Base-by-base conservation (phyloP, 35 echinoderm and acorn worm species). In the Holothuria glaberrima region DNA sequence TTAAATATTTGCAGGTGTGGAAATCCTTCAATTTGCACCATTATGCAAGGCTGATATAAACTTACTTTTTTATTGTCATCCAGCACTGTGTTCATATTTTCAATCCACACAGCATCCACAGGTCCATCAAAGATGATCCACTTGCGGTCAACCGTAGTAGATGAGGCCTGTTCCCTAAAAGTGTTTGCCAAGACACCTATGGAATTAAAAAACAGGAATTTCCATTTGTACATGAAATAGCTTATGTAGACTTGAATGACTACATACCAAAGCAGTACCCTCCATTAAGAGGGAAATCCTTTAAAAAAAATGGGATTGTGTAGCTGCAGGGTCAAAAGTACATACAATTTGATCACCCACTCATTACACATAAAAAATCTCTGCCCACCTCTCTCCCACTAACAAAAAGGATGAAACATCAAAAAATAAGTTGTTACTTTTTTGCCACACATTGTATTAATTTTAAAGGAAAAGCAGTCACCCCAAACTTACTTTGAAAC, bases 111-210 rank as follows among this genome's bases (percentile, higher is more conserved):
- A 52, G 95, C 95, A 82, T 97, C 95, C 12, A 97, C 95, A 62
- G 95, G 95, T 5, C 95, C 95, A 94, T 97, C 95, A 94, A 97
- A 97, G 46, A 97, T 48, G 29, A 97, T 94, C 95, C 95, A 97
- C 59, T 97, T 97, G n/a, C 95, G 88, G 65, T 97, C 95, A 57
- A 94, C 90, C 22, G 95, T 91, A 16, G 79, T 91, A 33, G 95
- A 97, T 30, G 95, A 80, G 13, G 95, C 95, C 62, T 97, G 95
- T 54, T 97, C 95, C 50, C 95, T 76, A 86, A 97, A 97, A 13
- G 95, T 92, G 38, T 97, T 97, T 20, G 95, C 95, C 59, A 97
- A 68, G 2, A 97, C 92, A 82, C 95, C 95, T 97, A 52, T 18
- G 68, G 54, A 17, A 27, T 33, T 36, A 73, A 63, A 84, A 1